Conservation (phyloP, 2,113 vertebrate species). For the Elephas maximus region DNA sequence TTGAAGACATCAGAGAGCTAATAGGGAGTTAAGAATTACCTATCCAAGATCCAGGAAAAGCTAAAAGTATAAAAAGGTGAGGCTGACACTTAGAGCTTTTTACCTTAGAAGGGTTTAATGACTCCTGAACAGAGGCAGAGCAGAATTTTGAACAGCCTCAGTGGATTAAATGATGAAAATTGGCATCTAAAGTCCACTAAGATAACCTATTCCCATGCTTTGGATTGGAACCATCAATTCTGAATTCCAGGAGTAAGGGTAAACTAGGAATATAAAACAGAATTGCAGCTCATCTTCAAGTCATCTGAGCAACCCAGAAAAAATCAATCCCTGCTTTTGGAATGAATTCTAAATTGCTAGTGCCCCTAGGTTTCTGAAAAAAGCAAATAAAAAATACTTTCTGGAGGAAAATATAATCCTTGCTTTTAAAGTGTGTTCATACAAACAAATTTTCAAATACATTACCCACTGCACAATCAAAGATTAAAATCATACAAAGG, state of each 20-base stretch:
- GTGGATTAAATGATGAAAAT: background rate
- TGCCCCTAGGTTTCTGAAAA: no score
- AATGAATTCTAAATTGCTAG: background rate
- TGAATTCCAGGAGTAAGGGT: background rate
- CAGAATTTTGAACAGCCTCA: background rate
- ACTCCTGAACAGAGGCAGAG: background rate
- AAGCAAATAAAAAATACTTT: background rate
- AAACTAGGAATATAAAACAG: background rate
- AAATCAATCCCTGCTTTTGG: background rate
- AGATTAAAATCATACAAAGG: background rate
- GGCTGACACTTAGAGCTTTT: background rate
- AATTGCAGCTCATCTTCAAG: background rate
- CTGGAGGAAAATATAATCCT: background rate
- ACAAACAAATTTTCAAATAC: background rate
- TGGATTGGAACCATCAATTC: background rate
- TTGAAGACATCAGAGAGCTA: background rate
- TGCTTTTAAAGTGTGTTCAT: background rate
- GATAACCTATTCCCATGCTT: background rate
- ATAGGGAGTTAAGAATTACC: background rate
- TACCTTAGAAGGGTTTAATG: background rate
- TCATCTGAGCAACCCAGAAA: background rate
- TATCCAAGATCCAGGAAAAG: background rate
- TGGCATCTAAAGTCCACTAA: background rate
- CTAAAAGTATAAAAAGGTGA: background rate
- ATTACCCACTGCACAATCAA: background rate